phyloP scores from a whole-genome alignment of 2,888 invertebrate genomes.

The Chirona hameri region DNA sequence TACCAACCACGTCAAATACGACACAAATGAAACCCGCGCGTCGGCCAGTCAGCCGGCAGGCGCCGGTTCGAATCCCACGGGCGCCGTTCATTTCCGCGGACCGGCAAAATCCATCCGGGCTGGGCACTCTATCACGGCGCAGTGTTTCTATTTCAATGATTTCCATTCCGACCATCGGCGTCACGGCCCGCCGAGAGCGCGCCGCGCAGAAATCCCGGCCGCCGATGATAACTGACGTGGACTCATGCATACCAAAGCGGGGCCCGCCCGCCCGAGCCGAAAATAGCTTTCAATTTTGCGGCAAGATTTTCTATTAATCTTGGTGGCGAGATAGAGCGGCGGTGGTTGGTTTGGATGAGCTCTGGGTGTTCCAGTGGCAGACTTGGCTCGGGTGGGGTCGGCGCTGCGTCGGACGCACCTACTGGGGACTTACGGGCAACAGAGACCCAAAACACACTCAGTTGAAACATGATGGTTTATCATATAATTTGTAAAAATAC shows the following conservation, averaged over 20 bases:
- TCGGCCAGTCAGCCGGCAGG: neutral
- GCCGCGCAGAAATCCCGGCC: neutral
- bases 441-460: too few relatives aligned
- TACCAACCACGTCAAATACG: neutral
- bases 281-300: conserved; percentile 4
- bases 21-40: neutral
- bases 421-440: too few relatives aligned
- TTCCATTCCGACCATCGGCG: neutral
- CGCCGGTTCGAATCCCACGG: neutral
- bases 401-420: neutral
- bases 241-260: neutral
- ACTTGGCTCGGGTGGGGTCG: neutral
- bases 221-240: neutral
- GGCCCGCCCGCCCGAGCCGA: too few relatives aligned
- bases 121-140: neutral
- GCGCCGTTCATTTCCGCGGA: neutral
- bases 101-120: conserved; percentile 5
- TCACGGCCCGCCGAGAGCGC: neutral
- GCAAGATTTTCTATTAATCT: neutral
- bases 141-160: conserved; percentile 23
- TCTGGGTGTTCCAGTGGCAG: neutral
- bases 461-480: too few relatives aligned
- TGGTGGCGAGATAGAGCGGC: neutral
- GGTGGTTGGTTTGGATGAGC: neutral
- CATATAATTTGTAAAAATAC: too few relatives aligned